These are phyloP conservation scores for Pangasianodon gigas DNA, from an alignment of 2,113 vertebrate species.

Conservation along the genomic window DNA sequence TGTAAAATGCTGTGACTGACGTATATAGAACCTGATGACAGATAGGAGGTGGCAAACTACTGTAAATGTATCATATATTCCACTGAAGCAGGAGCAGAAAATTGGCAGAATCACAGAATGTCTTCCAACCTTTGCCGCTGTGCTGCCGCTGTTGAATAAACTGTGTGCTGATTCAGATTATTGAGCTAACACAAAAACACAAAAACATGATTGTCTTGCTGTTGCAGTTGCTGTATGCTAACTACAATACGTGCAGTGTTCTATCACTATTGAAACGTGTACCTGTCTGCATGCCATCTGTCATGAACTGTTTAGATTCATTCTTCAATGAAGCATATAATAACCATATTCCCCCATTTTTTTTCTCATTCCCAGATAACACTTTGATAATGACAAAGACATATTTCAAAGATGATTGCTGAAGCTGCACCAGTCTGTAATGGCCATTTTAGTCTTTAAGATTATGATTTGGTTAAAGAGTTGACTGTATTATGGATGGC, in stretches of 20 bases:
- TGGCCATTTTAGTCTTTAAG: not conserved
- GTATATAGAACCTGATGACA: not conserved
- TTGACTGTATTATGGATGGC: conserved; percentile 42
- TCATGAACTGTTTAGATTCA: not conserved
- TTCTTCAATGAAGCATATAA: not conserved
- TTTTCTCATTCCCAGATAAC: not conserved
- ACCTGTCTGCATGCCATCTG: not conserved
- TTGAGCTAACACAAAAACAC: not conserved
- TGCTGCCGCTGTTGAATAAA: not conserved
- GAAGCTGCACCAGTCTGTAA: not conserved
- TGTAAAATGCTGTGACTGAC: not conserved
- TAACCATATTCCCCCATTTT: not conserved
- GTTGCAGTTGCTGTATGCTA: not conserved
- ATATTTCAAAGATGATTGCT: not conserved
- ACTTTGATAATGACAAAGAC: not conserved
- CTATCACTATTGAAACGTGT: not conserved
- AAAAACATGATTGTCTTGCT: not conserved
- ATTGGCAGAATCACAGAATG: not conserved
- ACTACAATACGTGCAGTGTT: not conserved
- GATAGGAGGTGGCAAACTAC: not conserved
- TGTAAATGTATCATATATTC: not conserved
- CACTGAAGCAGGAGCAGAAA: not conserved
- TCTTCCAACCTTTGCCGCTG: not conserved
- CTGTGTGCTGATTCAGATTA: not conserved
- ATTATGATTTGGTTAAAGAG: not conserved